phyloP scores from a whole-genome alignment of 2,888 invertebrate species.

The Conistra vaccinii region DNA sequence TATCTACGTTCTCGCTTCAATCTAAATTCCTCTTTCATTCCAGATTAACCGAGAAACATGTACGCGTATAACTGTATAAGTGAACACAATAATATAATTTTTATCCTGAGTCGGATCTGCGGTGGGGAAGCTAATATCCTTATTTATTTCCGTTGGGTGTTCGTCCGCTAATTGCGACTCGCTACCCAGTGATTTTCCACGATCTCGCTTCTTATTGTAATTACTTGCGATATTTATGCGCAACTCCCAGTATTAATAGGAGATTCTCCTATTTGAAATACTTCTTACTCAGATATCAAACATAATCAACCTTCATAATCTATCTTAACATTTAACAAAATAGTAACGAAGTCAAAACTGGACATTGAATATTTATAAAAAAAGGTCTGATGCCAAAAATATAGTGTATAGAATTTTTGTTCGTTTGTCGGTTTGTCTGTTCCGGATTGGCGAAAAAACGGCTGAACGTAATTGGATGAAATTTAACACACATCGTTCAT shows the following conservation, averaged over 20 bases:
- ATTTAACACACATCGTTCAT: neutral
- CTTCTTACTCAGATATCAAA: constrained; percentile 28
- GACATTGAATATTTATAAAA: neutral
- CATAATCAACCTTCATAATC: constrained; percentile 35
- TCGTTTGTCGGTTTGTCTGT: too few relatives aligned
- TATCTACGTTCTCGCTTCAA: constrained; percentile 11
- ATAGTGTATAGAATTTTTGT: too few relatives aligned
- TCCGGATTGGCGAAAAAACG: neutral
- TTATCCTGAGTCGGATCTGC: constrained; percentile 78
- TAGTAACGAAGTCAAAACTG: neutral
- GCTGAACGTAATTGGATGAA: neutral
- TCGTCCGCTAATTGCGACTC: constrained; percentile 87
- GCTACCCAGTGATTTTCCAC: constrained; percentile 88
- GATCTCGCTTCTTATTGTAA: constrained; percentile 84
- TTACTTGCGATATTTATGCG: constrained; percentile 81
- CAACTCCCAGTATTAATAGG: constrained; percentile 71
- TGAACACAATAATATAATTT: constrained; percentile 82
- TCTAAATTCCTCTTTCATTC: constrained; percentile 34
- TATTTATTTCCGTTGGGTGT: constrained; percentile 89
- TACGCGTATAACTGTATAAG: constrained; percentile 58
- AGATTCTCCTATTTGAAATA: constrained; percentile 62
- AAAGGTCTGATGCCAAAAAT: neutral
- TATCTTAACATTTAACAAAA: neutral
- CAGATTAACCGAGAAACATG: constrained; percentile 54
- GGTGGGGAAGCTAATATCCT: constrained; percentile 83